Evolutionary conservation across 2,888 invertebrate species (phyloP).

Genomic region (Syrphus vitripennis): DNA sequence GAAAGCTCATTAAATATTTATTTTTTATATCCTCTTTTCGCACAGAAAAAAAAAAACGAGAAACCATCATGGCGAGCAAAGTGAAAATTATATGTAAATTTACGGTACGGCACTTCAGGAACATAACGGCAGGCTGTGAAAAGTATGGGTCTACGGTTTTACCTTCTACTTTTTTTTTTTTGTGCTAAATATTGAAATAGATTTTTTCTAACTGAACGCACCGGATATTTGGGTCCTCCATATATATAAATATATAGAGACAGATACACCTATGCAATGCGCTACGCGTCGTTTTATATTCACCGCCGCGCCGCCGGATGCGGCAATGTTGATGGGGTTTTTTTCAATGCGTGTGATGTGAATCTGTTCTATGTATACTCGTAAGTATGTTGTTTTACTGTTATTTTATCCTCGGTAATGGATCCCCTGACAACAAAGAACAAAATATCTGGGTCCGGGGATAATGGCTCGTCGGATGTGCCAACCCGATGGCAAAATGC

Average conservation of each 20-base stretch:
- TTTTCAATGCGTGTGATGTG: not conserved
- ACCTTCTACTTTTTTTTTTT: not conserved
- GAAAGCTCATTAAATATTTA: slow-evolving; percentile 48
- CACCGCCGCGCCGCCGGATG: not conserved
- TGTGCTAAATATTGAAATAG: slow-evolving; percentile 1
- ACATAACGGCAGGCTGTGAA: not conserved
- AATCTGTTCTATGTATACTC: not conserved
- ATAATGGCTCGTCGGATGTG: slow-evolving; percentile 22
- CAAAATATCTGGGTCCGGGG: slow-evolving; percentile 24
- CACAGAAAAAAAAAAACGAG: not conserved
- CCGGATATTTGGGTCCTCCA: slow-evolving; percentile 6
- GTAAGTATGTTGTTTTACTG: not conserved
- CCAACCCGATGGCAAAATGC: slow-evolving; percentile 24
- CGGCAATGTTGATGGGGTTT: not conserved
- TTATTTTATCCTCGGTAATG: slow-evolving; percentile 12
- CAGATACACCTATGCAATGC: not conserved
- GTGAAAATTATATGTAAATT: not conserved
- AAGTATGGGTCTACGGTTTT: not conserved
- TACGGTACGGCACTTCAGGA: not conserved
- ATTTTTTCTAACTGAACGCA: slow-evolving; percentile 4
- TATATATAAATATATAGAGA: not conserved
- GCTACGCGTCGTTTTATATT: not conserved
- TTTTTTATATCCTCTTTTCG: slow-evolving; percentile 10
- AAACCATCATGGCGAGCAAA: not conserved
- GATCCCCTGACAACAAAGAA: slow-evolving; percentile 14